phyloP scores from a whole-genome alignment of 2,797 vertebrate species.

The Arctocebus calabarensis region DNA sequence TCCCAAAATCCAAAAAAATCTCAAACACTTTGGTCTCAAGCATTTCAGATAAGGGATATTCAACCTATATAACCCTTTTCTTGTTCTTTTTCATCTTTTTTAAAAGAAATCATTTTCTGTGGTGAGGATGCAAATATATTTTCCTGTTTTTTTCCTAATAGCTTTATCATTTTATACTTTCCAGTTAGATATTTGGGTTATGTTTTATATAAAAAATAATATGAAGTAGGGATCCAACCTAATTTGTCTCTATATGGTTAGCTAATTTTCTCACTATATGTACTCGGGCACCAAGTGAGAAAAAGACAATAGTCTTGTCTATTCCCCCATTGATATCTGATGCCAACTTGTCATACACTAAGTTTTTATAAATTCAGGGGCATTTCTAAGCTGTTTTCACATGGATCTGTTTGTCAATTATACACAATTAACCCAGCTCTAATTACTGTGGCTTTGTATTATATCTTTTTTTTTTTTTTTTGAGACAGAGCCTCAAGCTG shows the following conservation, averaged over 20 bases:
- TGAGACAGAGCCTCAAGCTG: no score
- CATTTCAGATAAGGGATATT: background rate
- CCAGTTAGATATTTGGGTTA: background rate
- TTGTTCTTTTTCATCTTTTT: background rate
- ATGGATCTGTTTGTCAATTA: background rate
- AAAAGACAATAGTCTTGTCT: background rate
- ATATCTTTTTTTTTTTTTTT: background rate
- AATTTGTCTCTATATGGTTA: constrained; percentile 11
- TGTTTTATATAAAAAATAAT: constrained; percentile 6
- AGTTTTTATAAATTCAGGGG: background rate
- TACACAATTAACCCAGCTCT: background rate
- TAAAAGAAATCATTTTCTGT: constrained; percentile 36
- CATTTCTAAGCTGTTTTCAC: background rate
- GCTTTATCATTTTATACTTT: constrained; percentile 5
- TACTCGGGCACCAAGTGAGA: background rate
- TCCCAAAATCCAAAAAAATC: background rate
- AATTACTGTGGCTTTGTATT: background rate
- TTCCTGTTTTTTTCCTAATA: constrained; percentile 3
- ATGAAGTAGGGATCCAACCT: background rate
- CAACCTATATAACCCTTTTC: background rate
- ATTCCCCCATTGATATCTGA: background rate
- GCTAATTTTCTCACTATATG: background rate
- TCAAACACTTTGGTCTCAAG: background rate
- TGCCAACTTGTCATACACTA: constrained; percentile 19
- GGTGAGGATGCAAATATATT: constrained; percentile 20